Evolutionary conservation across 2,797 vertebrate genomes (phyloP).

Genomic region (Peromyscus melanophrys): DNA sequence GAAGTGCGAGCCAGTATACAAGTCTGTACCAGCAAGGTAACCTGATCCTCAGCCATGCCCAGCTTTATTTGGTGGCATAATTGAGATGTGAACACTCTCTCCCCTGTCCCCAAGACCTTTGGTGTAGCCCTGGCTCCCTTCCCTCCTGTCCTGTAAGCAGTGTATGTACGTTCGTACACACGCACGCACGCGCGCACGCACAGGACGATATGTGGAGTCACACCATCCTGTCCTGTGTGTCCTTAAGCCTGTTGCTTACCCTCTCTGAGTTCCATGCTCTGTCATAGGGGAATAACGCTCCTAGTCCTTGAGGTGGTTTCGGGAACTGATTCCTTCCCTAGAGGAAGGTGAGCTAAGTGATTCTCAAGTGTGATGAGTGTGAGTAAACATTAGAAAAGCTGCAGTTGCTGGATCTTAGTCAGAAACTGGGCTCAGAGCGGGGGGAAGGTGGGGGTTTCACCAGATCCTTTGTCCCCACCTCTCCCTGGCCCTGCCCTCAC

Average conservation of each 20-base stretch:
- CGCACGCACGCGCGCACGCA: background rate
- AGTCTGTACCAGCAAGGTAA: background rate
- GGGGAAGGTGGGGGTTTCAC: background rate
- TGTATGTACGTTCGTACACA: background rate
- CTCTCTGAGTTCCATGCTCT: constrained; percentile 28
- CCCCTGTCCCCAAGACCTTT: background rate
- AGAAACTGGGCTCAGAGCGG: background rate
- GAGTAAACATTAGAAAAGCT: background rate
- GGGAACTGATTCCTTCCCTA: background rate
- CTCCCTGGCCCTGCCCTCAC: background rate
- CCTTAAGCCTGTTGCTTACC: background rate
- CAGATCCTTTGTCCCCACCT: background rate
- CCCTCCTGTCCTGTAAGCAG: background rate
- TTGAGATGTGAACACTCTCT: background rate
- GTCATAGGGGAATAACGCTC: background rate
- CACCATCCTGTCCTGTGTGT: background rate
- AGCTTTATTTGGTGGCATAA: background rate
- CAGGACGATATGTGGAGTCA: background rate
- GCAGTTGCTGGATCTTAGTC: fast-evolving
- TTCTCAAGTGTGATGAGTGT: background rate
- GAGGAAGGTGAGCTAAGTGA: background rate
- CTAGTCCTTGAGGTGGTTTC: background rate
- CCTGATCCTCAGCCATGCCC: fast-evolving
- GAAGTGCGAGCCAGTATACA: background rate
- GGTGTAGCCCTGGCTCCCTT: background rate